Base-by-base conservation (phyloP, 2,797 vertebrate species). In the Spea hammondii region DNA sequence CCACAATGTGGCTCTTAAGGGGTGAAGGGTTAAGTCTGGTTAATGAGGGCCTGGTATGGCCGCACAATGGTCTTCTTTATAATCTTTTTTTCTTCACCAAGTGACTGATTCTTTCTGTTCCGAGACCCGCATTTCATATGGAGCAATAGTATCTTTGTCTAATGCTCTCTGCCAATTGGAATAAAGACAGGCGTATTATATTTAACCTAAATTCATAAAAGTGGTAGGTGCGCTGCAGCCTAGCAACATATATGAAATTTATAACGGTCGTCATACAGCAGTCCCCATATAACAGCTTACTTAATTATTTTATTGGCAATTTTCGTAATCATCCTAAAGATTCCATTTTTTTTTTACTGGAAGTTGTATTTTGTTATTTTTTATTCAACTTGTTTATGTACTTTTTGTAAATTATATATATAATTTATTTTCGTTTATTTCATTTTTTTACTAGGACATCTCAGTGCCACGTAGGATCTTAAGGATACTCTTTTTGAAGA, bases 21-120 rank as follows among this genome's bases (percentile, higher is more conserved):
- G 80, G 80, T 82, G 75, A 82, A 82, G 75, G 80, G 80, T 82
- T 82, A 82, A 82, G 80, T 82, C 80, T 74, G 80, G 80, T 69
- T 82, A 82, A 82, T 82, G 75, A 82, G 80, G 75, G 70, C 70
- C 75, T 77, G 70, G 80, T 82, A 78, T 69, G 64, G 70, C 80
- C 65, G 57, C 72, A 82, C 80, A 82, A 82, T 82, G 64, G 80
- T 65, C 70, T 46, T 70, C 70, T 82, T 82, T 82, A 77, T 82
- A 82, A 82, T 74, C 80, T 82, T 82, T 82, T 70, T 82, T 82
- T 77, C 75, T 68, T 74, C 65, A 44, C 75, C 80, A 70, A 48
- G 51, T 78, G 74, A 77, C 70, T 74, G 54, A 70, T 81, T 77
- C 70, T 81, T 77, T 77, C 74, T 77, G 46, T 77, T 77, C 54